phyloP scores from a whole-genome alignment of 2,888 invertebrate genomes.

The Trachelus iudaicus region DNA sequence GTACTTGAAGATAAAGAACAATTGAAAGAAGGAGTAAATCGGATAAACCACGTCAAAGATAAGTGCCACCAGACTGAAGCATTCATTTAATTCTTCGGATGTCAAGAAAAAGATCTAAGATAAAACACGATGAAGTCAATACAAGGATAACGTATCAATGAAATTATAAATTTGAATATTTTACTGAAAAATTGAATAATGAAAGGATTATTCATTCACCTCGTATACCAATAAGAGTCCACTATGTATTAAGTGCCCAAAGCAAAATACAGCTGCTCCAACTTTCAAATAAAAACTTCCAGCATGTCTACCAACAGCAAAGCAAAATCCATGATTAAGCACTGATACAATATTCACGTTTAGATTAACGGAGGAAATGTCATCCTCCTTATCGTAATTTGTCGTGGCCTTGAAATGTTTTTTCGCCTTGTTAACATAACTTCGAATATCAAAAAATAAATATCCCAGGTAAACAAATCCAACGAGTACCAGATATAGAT shows the following conservation, averaged over 20 bases:
- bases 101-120: slow-evolving; percentile 72
- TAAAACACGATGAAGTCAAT: not conserved
- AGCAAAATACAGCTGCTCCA: slow-evolving; percentile 82
- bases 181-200: not conserved
- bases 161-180: not conserved
- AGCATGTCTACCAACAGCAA: slow-evolving; percentile 76
- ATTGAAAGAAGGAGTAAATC: slow-evolving; percentile 78
- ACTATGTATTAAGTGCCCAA: slow-evolving; percentile 82
- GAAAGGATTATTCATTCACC: not conserved
- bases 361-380: slow-evolving; percentile 10
- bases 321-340: slow-evolving; percentile 70
- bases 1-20: slow-evolving; percentile 85
- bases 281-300: slow-evolving; percentile 80
- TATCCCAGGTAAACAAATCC: slow-evolving; percentile 74
- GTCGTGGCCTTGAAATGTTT: slow-evolving; percentile 38
- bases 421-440: slow-evolving; percentile 69
- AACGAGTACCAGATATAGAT: slow-evolving; percentile 69
- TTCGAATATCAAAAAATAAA: slow-evolving; percentile 72
- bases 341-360: slow-evolving; percentile 8
- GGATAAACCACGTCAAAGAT: slow-evolving; percentile 78
- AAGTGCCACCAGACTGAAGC: slow-evolving; percentile 72
- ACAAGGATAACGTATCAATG: not conserved
- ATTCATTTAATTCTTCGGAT: slow-evolving; percentile 69
- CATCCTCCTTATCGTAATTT: slow-evolving; percentile 21
- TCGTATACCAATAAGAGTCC: slow-evolving; percentile 74